Conservation (phyloP, 2,888 invertebrate species). For the Melitaea athalia region DNA sequence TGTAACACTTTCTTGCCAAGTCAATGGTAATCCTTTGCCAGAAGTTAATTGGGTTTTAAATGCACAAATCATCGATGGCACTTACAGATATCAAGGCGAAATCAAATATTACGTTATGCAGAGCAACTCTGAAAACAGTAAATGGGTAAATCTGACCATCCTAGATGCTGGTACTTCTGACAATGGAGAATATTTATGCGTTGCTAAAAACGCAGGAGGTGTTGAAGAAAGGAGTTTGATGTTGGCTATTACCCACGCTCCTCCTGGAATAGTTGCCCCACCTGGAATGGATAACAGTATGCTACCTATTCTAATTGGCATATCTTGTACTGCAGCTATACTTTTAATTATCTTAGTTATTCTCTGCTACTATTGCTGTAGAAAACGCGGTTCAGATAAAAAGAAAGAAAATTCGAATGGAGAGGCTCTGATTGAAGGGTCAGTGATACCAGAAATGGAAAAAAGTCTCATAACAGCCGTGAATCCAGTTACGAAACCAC, state of each 20-base stretch:
- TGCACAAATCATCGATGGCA: constrained; percentile 82
- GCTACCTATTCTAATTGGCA: constrained; percentile 79
- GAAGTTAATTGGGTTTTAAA: constrained; percentile 89
- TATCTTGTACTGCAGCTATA: constrained; percentile 73
- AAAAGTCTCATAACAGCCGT: constrained; percentile 92
- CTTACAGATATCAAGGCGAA: constrained; percentile 76
- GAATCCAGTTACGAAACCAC: constrained; percentile 92
- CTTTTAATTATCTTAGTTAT: constrained; percentile 76
- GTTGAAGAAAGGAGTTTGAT: constrained; percentile 89
- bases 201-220: constrained; percentile 92
- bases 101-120: constrained; percentile 72
- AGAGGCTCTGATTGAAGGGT: constrained; percentile 87
- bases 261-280: constrained; percentile 70
- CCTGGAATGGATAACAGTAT: constrained; percentile 81
- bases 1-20: constrained; percentile 88
- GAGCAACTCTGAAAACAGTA: constrained; percentile 63
- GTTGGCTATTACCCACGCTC: constrained; percentile 75
- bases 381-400: constrained; percentile 78
- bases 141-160: constrained; percentile 88
- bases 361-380: constrained; percentile 83
- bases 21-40: constrained; percentile 88
- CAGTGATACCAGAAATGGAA: constrained; percentile 91
- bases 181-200: constrained; percentile 89
- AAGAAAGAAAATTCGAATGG: constrained; percentile 85
- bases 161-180: constrained; percentile 84